Conservation (phyloP, 2,797 vertebrate species). For the Ibycter americanus region DNA sequence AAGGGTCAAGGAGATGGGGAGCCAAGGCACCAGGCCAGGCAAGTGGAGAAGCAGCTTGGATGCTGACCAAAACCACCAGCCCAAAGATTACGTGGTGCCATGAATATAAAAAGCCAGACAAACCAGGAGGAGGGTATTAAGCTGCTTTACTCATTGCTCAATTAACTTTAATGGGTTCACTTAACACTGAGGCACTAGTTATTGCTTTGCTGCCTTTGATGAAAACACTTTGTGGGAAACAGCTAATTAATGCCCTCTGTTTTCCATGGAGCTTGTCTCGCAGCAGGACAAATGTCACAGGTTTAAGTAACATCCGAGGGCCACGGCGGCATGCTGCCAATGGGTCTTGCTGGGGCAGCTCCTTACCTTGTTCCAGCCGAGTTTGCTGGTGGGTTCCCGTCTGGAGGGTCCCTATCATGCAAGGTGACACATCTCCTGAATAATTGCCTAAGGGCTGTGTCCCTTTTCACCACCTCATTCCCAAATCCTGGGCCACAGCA, state of each 20-base stretch:
- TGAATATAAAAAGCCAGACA: background rate
- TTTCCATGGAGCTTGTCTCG: background rate
- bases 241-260: background rate
- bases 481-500: background rate
- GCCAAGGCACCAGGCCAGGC: background rate
- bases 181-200: background rate
- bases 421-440: background rate
- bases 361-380: rapidly evolving
- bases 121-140: background rate
- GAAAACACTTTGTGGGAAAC: background rate
- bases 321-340: background rate
- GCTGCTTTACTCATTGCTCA: background rate
- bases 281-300: background rate
- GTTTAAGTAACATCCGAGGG: background rate
- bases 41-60: background rate
- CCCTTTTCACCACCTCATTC: background rate
- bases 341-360: background rate
- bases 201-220: constrained; percentile 23
- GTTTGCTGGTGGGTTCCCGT: background rate
- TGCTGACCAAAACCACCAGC: background rate
- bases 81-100: background rate
- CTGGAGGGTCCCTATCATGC: background rate
- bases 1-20: background rate
- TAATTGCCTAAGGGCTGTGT: background rate
- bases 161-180: background rate